These are phyloP conservation scores for Clarias macrocephalus DNA, from an alignment of 2,113 vertebrate species.

Conservation along the genomic window DNA sequence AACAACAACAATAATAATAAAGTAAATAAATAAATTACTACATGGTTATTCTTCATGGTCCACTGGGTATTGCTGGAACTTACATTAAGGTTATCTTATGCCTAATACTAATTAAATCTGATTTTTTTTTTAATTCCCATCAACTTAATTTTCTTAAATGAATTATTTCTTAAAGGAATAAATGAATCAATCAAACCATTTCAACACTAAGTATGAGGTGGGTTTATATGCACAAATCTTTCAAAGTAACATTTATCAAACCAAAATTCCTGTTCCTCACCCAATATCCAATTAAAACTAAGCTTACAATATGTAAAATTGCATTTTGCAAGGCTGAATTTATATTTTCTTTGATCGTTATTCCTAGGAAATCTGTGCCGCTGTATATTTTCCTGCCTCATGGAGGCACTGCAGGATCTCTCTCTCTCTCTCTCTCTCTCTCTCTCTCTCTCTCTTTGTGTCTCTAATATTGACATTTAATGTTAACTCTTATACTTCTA, in stretches of 20 bases:
- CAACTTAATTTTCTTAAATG: neutral
- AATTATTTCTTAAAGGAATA: neutral
- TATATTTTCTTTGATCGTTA: neutral
- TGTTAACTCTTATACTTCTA: neutral
- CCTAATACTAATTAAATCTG: neutral
- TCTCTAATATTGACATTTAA: no score
- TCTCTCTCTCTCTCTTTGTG: neutral
- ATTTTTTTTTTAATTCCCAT: neutral
- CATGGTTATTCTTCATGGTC: neutral
- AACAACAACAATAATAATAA: neutral
- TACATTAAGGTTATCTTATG: no score
- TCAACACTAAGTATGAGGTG: neutral
- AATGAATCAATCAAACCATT: neutral
- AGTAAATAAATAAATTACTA: neutral
- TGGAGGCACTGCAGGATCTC: conserved; percentile 21
- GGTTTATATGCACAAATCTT: neutral
- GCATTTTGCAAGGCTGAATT: neutral
- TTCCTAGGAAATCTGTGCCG: neutral
- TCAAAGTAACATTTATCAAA: neutral
- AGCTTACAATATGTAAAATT: neutral
- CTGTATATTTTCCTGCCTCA: conserved; percentile 11
- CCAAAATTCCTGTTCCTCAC: neutral
- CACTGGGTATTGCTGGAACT: neutral
- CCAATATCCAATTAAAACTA: neutral
- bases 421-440: neutral